Evolutionary conservation across 1,140 invertebrate species (phyloP).

Genomic region (Steinernema feltiae): DNA sequence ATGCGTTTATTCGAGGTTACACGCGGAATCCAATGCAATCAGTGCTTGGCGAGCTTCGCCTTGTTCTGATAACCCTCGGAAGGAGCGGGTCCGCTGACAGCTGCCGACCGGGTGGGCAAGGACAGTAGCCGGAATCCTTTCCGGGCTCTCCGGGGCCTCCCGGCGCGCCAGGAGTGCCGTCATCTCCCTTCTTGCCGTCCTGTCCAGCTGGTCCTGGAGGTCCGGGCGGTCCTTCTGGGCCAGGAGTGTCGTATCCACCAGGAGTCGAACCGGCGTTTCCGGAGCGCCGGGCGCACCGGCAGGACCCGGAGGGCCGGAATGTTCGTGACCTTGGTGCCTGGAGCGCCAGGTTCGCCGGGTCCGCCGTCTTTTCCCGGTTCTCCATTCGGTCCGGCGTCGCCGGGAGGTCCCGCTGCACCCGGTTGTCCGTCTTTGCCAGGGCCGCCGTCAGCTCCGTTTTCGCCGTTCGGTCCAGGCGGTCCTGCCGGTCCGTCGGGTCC

Average conservation of each 20-base stretch:
- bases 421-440: not conserved
- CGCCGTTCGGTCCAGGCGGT: not conserved
- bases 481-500: not conserved
- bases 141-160: not conserved
- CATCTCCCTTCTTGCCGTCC: not conserved
- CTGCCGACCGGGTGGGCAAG: not conserved
- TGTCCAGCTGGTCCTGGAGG: not conserved
- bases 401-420: not conserved
- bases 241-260: too few species aligned
- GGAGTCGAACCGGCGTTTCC: not conserved
- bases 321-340: not conserved
- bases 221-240: not conserved
- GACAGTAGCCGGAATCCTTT: not conserved
- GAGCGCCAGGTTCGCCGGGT: not conserved
- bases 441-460: not conserved
- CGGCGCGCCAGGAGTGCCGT: not conserved
- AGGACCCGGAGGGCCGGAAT: not conserved
- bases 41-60: not conserved
- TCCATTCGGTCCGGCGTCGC: not conserved
- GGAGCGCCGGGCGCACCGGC: not conserved
- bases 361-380: not conserved
- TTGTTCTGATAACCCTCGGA: not conserved
- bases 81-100: not conserved
- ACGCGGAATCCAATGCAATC: not conserved
- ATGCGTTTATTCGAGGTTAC: not conserved